Base-by-base conservation (phyloP, 2,797 vertebrate species). In the Gambusia yucatana region DNA sequence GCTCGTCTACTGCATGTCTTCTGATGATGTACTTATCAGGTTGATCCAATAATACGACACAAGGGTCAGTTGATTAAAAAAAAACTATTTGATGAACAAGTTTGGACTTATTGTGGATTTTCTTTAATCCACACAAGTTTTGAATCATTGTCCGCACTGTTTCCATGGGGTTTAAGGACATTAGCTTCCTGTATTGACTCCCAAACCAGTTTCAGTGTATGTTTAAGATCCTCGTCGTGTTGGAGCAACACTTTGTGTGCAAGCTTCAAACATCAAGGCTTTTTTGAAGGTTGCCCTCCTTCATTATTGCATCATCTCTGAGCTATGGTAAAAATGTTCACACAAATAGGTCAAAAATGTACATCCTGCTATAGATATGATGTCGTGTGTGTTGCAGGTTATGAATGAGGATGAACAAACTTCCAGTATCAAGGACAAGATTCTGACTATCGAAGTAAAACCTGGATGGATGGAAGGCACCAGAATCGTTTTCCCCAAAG, bases 381-480 rank as follows among this genome's bases (percentile, higher is more conserved):
- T 69, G 1, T 71, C 33, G 17, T 80, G 52, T 83, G n/a, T 77
- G 43, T 30, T 41, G 57, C 91, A 99, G 98, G 97, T 98, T 70
- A 96, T 99, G 96, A 98, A 98, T 0, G 96, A 98, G 3, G 97
- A 98, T 0, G 96, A 96, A 22, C 94, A 92, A 71, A 97, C 96
- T 0, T 98, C 97, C 55, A 96, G 96, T 81, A 97, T 99, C 80
- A 97, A 94, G 86, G 98, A 99, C 44, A 99, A 99, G 87, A 98
- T 99, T 87, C 92, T 99, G 30, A 97, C 95, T 0, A 96, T 99
- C 0, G 93, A 96, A 0, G 97, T 99, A 16, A 96, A 92, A 86
- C 96, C 97, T 0, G 98, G 98, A 0, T 99, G 97, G 98, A 97
- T 92, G 33, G 95, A 97, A 44, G 97, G 97, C 76, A 99, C 97